Conservation (phyloP, 2,888 invertebrate genomes). For the Tenthredo livida region DNA sequence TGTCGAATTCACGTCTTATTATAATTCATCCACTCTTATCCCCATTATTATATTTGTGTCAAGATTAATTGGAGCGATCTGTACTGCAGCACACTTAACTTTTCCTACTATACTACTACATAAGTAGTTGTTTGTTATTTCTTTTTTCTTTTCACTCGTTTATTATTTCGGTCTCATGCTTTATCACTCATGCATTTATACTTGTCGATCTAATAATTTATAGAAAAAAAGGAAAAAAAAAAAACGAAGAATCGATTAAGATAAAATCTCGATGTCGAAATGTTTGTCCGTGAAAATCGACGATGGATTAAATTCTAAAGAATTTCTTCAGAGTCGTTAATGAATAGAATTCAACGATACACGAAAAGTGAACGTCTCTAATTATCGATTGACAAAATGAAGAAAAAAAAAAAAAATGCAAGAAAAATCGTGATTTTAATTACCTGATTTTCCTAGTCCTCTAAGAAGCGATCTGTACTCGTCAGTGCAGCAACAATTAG, state of each 20-base stretch:
- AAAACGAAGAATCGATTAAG: background rate
- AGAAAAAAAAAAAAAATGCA: background rate
- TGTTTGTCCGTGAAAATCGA: background rate
- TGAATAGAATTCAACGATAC: too few relatives aligned
- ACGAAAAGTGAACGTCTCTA: too few relatives aligned
- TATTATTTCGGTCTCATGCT: background rate
- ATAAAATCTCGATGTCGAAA: background rate
- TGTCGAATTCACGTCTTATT: background rate
- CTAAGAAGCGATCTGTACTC: constrained; percentile 70
- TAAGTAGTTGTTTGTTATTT: background rate
- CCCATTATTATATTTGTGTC: constrained; percentile 32
- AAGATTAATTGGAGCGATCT: constrained; percentile 31
- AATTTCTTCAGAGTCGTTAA: background rate
- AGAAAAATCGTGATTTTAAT: background rate
- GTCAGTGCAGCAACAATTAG: constrained; percentile 86
- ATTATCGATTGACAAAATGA: background rate
- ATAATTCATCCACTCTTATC: background rate
- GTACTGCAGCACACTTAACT: background rate
- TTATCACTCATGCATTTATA: too few relatives aligned
- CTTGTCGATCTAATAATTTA: too few relatives aligned
- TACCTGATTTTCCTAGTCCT: constrained; percentile 24
- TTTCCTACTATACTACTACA: background rate
- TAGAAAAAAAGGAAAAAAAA: background rate
- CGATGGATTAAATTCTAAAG: background rate
- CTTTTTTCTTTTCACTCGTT: background rate